These are phyloP conservation scores for Bostrychus sinensis DNA, from an alignment of 2,113 vertebrate species.

Conservation along the genomic window DNA sequence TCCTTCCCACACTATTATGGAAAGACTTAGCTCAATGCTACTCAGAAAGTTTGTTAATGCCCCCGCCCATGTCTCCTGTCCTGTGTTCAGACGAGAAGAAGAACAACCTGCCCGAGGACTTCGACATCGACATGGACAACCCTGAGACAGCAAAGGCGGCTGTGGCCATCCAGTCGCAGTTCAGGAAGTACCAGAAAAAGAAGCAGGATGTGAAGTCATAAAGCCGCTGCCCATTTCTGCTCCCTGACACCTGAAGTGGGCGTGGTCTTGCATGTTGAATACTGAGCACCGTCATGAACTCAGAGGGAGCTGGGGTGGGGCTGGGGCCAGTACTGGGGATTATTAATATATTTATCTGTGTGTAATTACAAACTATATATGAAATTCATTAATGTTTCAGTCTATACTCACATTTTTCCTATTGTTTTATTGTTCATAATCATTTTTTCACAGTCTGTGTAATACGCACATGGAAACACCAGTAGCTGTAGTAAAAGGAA, in stretches of 20 bases:
- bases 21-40: too few relatives aligned
- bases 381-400: constrained; percentile 22
- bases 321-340: constrained; percentile 41
- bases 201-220: constrained; percentile 90
- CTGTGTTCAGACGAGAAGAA: constrained; percentile 89
- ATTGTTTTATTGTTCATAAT: constrained; percentile 15
- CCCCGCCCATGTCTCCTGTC: background rate
- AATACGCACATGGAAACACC: constrained; percentile 29
- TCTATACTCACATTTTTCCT: constrained; percentile 37
- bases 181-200: constrained; percentile 99
- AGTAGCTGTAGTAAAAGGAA: constrained; percentile 22
- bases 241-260: constrained; percentile 17
- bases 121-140: constrained; percentile 95
- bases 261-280: constrained; percentile 75
- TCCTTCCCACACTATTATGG: background rate
- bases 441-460: constrained; percentile 23
- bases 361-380: constrained; percentile 48
- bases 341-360: constrained; percentile 57
- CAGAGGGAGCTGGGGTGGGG: constrained; percentile 20
- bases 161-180: constrained; percentile 96
- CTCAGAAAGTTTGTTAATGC: too few relatives aligned
- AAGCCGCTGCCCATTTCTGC: constrained; percentile 39
- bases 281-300: constrained; percentile 69
- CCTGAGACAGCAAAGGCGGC: constrained; percentile 95
- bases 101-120: constrained; percentile 85